phyloP scores from a whole-genome alignment of 2,797 vertebrate species.

The Fistularia commersonii region DNA sequence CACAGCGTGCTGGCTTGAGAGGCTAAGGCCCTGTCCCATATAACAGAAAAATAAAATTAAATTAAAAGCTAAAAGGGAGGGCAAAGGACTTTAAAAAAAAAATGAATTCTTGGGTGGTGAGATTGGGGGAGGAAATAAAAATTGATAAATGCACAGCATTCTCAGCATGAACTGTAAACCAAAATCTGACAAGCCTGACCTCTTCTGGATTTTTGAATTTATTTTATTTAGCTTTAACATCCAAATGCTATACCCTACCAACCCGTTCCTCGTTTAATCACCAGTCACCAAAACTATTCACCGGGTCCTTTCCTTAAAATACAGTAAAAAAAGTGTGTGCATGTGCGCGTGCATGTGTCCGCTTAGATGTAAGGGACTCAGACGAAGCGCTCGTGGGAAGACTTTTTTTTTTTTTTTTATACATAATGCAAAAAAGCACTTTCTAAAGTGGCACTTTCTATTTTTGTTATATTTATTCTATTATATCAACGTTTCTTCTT shows the following conservation, averaged over 20 bases:
- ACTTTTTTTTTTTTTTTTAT: background rate
- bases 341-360: slow-evolving; percentile 12
- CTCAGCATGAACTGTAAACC: slow-evolving; percentile 62
- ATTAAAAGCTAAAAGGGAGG: slow-evolving; percentile 10
- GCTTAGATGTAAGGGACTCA: slow-evolving; percentile 9
- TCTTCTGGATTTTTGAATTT: slow-evolving; percentile 46
- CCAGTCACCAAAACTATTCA: slow-evolving; percentile 66
- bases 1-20: slow-evolving; percentile 53
- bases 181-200: slow-evolving; percentile 57
- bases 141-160: slow-evolving; percentile 54
- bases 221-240: slow-evolving; percentile 49
- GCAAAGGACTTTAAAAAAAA: slow-evolving; percentile 4
- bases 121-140: slow-evolving; percentile 18
- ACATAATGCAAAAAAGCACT: no score
- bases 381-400: background rate
- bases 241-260: slow-evolving; percentile 47
- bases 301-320: slow-evolving; percentile 48
- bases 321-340: slow-evolving; percentile 32
- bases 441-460: no score
- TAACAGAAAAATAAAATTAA: slow-evolving; percentile 49
- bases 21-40: slow-evolving; percentile 54
- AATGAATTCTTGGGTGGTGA: slow-evolving; percentile 11
- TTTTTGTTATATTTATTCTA: no score
- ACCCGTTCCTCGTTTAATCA: slow-evolving; percentile 57
- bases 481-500: no score